Base-by-base conservation (phyloP, 1,140 invertebrate genomes). In the Odontomachus brunneus region DNA sequence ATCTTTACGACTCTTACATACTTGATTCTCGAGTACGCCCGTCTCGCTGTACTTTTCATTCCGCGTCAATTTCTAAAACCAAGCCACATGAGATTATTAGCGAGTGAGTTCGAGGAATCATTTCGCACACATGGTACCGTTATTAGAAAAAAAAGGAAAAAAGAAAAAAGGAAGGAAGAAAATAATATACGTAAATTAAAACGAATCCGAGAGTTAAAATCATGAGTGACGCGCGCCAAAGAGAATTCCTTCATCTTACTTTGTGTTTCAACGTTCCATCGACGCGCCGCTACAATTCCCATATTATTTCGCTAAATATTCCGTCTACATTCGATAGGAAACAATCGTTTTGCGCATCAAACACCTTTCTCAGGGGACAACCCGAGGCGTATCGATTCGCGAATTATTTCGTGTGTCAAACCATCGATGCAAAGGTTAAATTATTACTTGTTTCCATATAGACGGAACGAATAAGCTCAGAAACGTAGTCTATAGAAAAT, bases 351-450 rank as follows among this genome's bases (percentile, higher is more conserved):
- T 17, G 66, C 44, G 49, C 48, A 33, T 48, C 29, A n/a, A 63
- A 44, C 51, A 24, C 51, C 29, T 59, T 71, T 17, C 19, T 57
- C 44, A 49, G 24, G 67, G 15, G 19, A 22, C 26, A 66, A 12
- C 71, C 75, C 67, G 65, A 51, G 85, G 82, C 82, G 73, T 88
- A 76, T 87, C 82, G 73, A 80, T 84, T 74, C 87, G 86, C 84
- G 86, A 88, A 84, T 67, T 75, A 87, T 82, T 84, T 59, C n/a
- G 59, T 55, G 73, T 53, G 71, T 69, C 48, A 48, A 76, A 59
- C 55, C 57, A 49, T 63, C 15, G 26, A 48, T 29, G 17, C 33
- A 55, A 53, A 26, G 51, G 29, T 65, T 19, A 33, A 55, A 71
- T 57, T 55, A 11, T 69, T 57, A 71, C 69, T 71, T 69, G 57